phyloP scores from a whole-genome alignment of 2,888 invertebrate genomes.

The Dyspetes luteomarginatus region DNA sequence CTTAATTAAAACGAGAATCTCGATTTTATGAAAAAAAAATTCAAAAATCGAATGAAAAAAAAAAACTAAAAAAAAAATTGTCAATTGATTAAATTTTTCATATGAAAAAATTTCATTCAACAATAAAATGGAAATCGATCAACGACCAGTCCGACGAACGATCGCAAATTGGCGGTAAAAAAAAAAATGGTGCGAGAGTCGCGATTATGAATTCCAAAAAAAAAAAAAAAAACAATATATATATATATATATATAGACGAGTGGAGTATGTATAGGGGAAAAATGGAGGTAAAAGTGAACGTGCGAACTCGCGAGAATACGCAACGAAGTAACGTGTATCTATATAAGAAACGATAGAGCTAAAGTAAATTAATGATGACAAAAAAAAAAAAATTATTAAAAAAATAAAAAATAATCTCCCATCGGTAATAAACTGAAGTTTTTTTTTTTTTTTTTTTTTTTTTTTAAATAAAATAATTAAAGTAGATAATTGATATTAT shows the following conservation, averaged over 20 bases:
- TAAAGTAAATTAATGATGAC: slow-evolving; percentile 71
- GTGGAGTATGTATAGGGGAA: slow-evolving; percentile 30
- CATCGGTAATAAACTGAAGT: slow-evolving; percentile 79
- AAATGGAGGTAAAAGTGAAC: slow-evolving; percentile 52
- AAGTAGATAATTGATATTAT: slow-evolving; percentile 82
- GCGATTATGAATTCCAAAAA: slow-evolving; percentile 58
- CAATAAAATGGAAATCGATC: not conserved
- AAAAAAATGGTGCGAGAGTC: slow-evolving; percentile 6
- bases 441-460: slow-evolving; percentile 12
- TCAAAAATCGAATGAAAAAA: no score
- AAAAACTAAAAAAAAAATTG: slow-evolving; percentile 3
- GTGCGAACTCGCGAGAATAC: slow-evolving; percentile 56
- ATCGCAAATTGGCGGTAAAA: slow-evolving; percentile 13
- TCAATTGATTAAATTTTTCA: not conserved
- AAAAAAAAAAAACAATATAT: slow-evolving; percentile 47
- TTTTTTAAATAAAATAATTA: slow-evolving; percentile 76
- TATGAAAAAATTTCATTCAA: not conserved
- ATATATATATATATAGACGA: slow-evolving; percentile 36
- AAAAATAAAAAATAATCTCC: slow-evolving; percentile 23
- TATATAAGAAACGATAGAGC: slow-evolving; percentile 76
- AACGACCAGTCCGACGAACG: slow-evolving; percentile 39
- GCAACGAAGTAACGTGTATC: slow-evolving; percentile 75
- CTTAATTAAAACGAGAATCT: not conserved
- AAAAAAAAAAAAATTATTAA: not conserved
- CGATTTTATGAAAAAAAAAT: not conserved